A percentile compares a stretch with the other conserved stretches of the same genome.
Conservation (phyloP, 2,888 invertebrate species). For the Dryocosmus kuriphilus region DNA sequence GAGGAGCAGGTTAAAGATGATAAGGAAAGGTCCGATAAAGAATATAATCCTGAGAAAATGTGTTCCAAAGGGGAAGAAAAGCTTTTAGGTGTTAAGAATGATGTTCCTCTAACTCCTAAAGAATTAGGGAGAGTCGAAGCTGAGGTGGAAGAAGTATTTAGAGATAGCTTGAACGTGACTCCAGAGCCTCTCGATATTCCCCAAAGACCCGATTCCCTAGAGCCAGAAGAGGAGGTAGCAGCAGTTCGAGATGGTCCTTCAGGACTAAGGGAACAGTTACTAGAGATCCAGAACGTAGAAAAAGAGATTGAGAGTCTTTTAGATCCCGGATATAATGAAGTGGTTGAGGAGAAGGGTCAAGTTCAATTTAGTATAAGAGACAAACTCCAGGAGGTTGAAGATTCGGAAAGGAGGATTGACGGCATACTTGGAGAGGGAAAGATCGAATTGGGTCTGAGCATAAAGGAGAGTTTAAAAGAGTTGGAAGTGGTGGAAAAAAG, state of each 20-base stretch:
- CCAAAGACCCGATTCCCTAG: constrained; percentile 65
- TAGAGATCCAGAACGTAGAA: constrained; percentile 63
- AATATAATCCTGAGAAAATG: neutral
- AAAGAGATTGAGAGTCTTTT: constrained; percentile 61
- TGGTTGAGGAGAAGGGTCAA: constrained; percentile 39
- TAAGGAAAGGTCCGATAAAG: neutral
- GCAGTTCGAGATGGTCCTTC: constrained; percentile 34
- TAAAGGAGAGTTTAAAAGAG: constrained; percentile 55
- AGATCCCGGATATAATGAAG: constrained; percentile 36
- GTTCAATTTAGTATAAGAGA: constrained; percentile 48
- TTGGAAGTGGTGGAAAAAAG: constrained; percentile 57
- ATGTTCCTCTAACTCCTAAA: neutral
- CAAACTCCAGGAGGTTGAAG: constrained; percentile 55
- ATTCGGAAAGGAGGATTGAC: constrained; percentile 58
- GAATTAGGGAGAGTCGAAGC: constrained; percentile 11
- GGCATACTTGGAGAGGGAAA: constrained; percentile 47
- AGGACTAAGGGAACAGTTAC: constrained; percentile 58
- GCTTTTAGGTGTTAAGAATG: constrained; percentile 7
- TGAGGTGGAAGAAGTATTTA: constrained; percentile 73
- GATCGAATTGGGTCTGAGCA: constrained; percentile 10
- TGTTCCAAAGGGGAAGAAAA: constrained; percentile 21
- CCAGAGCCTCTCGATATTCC: constrained; percentile 60
- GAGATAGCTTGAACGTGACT: constrained; percentile 77
- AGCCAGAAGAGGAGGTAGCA: constrained; percentile 47
- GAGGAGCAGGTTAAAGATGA: constrained; percentile 53